Conservation (phyloP, 2,797 vertebrate genomes). For the Dicrostonyx torquatus region DNA sequence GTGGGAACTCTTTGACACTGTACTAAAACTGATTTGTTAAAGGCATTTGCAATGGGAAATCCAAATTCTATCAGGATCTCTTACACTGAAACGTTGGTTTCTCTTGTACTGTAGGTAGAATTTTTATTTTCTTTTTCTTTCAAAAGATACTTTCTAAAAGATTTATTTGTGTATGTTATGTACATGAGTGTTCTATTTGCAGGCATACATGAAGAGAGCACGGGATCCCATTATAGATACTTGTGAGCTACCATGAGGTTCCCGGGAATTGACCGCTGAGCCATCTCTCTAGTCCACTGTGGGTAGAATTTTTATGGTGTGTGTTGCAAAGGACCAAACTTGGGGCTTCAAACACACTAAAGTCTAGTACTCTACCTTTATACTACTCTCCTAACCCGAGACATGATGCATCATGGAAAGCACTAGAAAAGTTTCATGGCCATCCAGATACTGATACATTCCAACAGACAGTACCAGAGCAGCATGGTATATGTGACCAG, state of each 20-base stretch:
- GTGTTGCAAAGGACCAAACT: not conserved
- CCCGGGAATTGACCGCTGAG: not conserved
- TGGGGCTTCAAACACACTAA: not conserved
- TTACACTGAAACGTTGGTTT: not conserved
- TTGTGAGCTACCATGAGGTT: not conserved
- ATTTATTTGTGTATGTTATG: not conserved
- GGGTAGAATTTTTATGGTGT: not conserved
- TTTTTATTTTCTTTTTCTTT: not conserved
- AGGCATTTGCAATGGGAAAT: conserved; percentile 24
- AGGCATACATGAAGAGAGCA: not conserved
- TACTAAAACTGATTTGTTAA: conserved; percentile 36
- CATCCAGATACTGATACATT: not conserved
- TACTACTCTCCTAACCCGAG: not conserved
- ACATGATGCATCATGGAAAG: conserved; percentile 27
- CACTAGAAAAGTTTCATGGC: not conserved
- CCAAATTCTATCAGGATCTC: not conserved
- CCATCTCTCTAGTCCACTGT: not conserved
- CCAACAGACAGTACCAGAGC: not conserved
- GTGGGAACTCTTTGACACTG: not conserved
- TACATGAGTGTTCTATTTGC: not conserved
- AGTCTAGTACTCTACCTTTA: not conserved
- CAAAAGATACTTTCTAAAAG: not conserved
- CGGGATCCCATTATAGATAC: not conserved
- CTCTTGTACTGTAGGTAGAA: not conserved
- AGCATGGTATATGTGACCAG: not conserved